These are phyloP conservation scores for Artemia franciscana DNA, from an alignment of 1,140 invertebrate species.

Conservation along the genomic window DNA sequence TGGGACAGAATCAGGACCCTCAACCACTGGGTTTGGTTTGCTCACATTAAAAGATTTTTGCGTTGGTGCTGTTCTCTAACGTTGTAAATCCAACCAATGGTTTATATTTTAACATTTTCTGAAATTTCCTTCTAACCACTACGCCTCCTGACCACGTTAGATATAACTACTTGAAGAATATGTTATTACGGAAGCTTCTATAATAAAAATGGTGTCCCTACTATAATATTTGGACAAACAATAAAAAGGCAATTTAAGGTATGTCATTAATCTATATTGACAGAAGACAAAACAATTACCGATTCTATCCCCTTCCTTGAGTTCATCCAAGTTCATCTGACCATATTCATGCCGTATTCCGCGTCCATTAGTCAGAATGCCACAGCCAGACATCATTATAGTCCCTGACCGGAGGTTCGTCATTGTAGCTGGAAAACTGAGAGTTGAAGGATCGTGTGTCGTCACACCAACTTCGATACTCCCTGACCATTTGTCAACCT, in stretches of 20 bases:
- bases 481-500: constrained; percentile 68
- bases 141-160: too few species aligned
- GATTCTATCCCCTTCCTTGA: constrained; percentile 32
- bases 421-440: constrained; percentile 89
- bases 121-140: too few species aligned
- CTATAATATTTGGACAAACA: constrained; percentile 3
- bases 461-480: constrained; percentile 86
- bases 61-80: too few species aligned
- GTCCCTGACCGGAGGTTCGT: constrained; percentile 86
- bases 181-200: too few species aligned
- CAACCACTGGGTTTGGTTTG: too few species aligned
- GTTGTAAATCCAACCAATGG: too few species aligned
- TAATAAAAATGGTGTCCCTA: too few species aligned
- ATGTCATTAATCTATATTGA: too few species aligned
- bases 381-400: constrained; percentile 91
- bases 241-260: background rate
- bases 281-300: background rate
- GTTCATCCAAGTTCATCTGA: constrained; percentile 78
- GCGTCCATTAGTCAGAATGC: constrained; percentile 79
- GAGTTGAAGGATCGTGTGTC: constrained; percentile 61
- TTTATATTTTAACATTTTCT: too few species aligned
- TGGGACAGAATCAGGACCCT: too few species aligned
- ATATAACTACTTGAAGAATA: too few species aligned
- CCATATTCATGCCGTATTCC: constrained; percentile 77
- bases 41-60: too few species aligned